Percentiles rank a stretch among this genome's conserved stretches.
These are phyloP conservation scores for Acleris literana DNA, from an alignment of 2,888 invertebrate genomes.

Conservation along the genomic window DNA sequence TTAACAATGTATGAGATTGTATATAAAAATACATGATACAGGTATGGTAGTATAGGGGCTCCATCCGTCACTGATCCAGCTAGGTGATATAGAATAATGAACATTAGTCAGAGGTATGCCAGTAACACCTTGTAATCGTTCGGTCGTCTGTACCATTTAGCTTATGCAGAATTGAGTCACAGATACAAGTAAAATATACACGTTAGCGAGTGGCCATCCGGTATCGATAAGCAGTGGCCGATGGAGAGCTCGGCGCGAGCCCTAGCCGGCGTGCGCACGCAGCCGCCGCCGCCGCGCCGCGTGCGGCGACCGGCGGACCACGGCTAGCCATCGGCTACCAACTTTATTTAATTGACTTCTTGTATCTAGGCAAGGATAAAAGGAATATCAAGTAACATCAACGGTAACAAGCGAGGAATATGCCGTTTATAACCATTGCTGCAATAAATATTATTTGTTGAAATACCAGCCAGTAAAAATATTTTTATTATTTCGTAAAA, in stretches of 20 bases:
- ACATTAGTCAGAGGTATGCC: too few species aligned
- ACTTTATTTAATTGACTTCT: slow-evolving; percentile 23
- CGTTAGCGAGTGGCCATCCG: not conserved
- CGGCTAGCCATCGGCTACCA: not conserved
- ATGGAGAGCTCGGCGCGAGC: too few species aligned
- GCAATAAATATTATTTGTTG: slow-evolving; percentile 8
- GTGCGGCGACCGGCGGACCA: too few species aligned
- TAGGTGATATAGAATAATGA: too few species aligned
- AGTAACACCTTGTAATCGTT: too few species aligned
- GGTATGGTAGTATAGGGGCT: slow-evolving; percentile 11
- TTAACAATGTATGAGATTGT: slow-evolving; percentile 56
- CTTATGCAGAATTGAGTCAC: too few species aligned
- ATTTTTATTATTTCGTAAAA: slow-evolving; percentile 14
- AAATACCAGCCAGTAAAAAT: slow-evolving; percentile 13
- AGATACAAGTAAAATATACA: slow-evolving; percentile 7
- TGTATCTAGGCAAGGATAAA: slow-evolving; percentile 5
- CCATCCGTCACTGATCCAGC: too few species aligned
- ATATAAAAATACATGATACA: slow-evolving; percentile 25
- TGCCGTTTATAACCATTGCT: not conserved
- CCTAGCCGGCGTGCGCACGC: too few species aligned
- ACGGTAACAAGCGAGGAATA: slow-evolving; percentile 1
- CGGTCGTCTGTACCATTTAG: too few species aligned
- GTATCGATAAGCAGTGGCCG: not conserved
- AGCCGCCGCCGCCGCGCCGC: too few species aligned
- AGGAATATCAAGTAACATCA: not conserved